Percentiles rank a stretch among this genome's conserved stretches.
Evolutionary conservation across 1,140 invertebrate species (phyloP).

Genomic region (Ceratina calcarata): DNA sequence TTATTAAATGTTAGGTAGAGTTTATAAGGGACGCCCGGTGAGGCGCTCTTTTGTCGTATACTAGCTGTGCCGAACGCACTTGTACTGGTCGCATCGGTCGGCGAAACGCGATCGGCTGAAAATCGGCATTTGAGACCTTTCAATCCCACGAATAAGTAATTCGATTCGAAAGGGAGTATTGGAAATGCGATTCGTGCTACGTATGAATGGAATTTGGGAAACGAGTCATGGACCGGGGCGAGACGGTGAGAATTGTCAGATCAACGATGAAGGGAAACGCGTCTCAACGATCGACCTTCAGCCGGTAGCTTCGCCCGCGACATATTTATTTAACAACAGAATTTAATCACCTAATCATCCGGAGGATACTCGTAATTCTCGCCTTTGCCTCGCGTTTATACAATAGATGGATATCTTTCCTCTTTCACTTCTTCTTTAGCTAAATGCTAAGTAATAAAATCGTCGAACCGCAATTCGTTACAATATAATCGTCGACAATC

Average conservation of each 20-base stretch:
- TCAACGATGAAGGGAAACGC: background rate
- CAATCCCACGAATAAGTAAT: too few relatives aligned
- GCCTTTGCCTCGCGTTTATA: constrained; percentile 67
- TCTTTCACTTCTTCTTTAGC: constrained; percentile 45
- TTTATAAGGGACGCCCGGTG: constrained; percentile 70
- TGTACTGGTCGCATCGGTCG: constrained; percentile 78
- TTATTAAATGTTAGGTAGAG: constrained; percentile 78
- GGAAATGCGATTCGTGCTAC: too few relatives aligned
- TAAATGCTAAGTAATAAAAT: constrained; percentile 72
- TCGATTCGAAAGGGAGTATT: too few relatives aligned
- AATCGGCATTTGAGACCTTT: constrained; percentile 37
- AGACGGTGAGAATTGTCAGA: background rate
- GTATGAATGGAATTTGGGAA: too few relatives aligned
- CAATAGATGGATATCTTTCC: constrained; percentile 75
- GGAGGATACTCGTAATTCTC: constrained; percentile 64
- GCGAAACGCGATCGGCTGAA: constrained; percentile 69
- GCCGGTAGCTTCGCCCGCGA: constrained; percentile 70
- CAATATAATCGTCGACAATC: constrained; percentile 52
- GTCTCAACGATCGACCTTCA: constrained; percentile 63
- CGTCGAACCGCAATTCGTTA: constrained; percentile 57
- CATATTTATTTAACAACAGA: constrained; percentile 78
- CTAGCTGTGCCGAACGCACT: constrained; percentile 81
- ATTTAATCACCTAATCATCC: constrained; percentile 75
- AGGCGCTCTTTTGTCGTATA: constrained; percentile 77
- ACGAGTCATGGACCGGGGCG: background rate